phyloP scores from a whole-genome alignment of 2,888 invertebrate species.

The Melieria crassipennis region DNA sequence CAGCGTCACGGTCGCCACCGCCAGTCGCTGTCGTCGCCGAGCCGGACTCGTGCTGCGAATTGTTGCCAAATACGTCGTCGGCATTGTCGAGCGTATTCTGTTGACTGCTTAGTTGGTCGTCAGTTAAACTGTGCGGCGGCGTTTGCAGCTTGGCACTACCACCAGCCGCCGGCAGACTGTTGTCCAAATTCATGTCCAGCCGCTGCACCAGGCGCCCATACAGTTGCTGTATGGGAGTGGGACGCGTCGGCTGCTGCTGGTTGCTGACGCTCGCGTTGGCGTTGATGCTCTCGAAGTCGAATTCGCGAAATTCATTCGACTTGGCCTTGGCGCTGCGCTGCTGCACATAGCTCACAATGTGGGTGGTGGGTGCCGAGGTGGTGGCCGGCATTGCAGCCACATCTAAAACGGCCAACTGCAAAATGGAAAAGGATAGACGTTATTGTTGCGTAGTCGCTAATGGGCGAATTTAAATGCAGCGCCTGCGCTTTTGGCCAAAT shows the following conservation, averaged over 20 bases:
- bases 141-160: slow-evolving; percentile 14
- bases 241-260: slow-evolving; percentile 44
- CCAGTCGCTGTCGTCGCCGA: slow-evolving; percentile 6
- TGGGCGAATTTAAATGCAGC: slow-evolving; percentile 10
- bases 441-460: not conserved
- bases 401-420: slow-evolving; percentile 7
- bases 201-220: slow-evolving; percentile 49
- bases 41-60: slow-evolving; percentile 53
- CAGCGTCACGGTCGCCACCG: slow-evolving; percentile 35
- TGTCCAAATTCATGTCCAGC: slow-evolving; percentile 44
- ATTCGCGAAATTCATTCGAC: slow-evolving; percentile 46
- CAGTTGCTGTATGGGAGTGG: slow-evolving; percentile 42
- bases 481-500: not conserved
- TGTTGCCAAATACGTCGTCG: slow-evolving; percentile 44
- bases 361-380: slow-evolving; percentile 41
- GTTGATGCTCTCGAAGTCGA: slow-evolving; percentile 51
- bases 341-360: slow-evolving; percentile 54
- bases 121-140: slow-evolving; percentile 40
- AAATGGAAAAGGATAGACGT: not conserved
- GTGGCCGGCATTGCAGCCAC: slow-evolving; percentile 32
- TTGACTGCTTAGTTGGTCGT: slow-evolving; percentile 48
- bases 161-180: slow-evolving; percentile 28
- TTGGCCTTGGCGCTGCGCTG: slow-evolving; percentile 39
- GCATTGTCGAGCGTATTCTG: slow-evolving; percentile 50
- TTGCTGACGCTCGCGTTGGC: slow-evolving; percentile 34